These are phyloP conservation scores for Lasiurus borealis DNA, from an alignment of 2,113 vertebrate genomes.

Conservation along the genomic window DNA sequence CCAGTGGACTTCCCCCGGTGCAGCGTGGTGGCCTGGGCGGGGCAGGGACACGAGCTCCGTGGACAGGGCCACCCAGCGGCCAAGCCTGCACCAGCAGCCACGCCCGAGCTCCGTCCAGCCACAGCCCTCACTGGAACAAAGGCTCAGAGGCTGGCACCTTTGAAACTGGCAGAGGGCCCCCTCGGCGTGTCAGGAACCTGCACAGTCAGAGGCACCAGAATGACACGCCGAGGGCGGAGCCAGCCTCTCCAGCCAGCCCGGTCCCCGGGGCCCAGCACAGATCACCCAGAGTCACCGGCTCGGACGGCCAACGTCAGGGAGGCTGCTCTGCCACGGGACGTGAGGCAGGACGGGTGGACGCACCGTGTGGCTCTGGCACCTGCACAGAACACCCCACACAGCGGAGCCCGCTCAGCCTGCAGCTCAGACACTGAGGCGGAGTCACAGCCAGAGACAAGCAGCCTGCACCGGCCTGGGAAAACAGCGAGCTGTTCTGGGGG, in stretches of 20 bases:
- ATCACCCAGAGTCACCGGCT: rapidly evolving
- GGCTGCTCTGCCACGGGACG: neutral
- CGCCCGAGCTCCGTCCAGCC: neutral
- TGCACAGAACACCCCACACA: rapidly evolving
- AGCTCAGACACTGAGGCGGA: neutral
- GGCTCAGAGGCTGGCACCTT: rapidly evolving
- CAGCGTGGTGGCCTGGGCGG: rapidly evolving
- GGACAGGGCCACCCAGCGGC: too few relatives aligned
- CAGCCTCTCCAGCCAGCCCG: neutral
- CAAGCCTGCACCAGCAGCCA: neutral
- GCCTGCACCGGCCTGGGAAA: neutral
- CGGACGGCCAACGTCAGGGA: rapidly evolving
- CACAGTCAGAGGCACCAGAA: neutral
- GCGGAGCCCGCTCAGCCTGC: rapidly evolving
- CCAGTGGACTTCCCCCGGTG: rapidly evolving
- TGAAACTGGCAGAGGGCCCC: neutral
- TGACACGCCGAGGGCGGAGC: rapidly evolving
- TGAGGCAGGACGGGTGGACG: rapidly evolving
- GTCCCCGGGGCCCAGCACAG: rapidly evolving
- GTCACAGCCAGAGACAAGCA: neutral
- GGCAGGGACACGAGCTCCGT: neutral
- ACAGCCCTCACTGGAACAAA: rapidly evolving
- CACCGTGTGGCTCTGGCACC: rapidly evolving
- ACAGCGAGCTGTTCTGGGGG: neutral
- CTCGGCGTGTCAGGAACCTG: neutral